These are phyloP conservation scores for Boloria euphrosyne DNA, from an alignment of 2,888 invertebrate genomes.

Conservation along the genomic window DNA sequence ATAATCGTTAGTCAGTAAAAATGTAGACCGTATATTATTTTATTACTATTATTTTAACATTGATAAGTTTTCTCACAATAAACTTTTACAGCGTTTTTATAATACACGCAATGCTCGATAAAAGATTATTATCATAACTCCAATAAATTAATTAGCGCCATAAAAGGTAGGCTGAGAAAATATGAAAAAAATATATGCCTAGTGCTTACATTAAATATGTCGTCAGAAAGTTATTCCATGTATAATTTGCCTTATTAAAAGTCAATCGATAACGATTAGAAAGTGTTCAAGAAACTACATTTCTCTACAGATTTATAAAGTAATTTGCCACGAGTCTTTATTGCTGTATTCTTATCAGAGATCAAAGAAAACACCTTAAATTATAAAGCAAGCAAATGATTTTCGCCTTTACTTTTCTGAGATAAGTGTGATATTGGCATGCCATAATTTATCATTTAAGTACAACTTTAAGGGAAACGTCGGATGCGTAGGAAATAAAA, in stretches of 20 bases:
- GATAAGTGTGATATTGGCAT: conserved; percentile 19
- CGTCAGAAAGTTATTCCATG: neutral
- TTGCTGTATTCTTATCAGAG: conserved; percentile 34
- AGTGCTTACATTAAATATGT: neutral
- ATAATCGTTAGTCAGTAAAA: too few relatives aligned
- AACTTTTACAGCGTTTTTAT: too few relatives aligned
- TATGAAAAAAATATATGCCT: neutral
- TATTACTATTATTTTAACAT: too few relatives aligned
- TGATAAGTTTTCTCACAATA: too few relatives aligned
- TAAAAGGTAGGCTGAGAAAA: neutral
- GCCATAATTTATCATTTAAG: neutral
- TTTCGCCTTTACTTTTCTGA: neutral
- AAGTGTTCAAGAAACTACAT: conserved; percentile 31
- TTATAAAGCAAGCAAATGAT: conserved; percentile 8
- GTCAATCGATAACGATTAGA: conserved; percentile 31
- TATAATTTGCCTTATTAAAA: conserved; percentile 22
- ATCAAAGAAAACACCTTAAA: conserved; percentile 26
- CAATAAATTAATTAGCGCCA: neutral
- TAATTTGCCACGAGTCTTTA: conserved; percentile 33
- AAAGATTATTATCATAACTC: neutral
- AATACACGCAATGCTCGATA: too few relatives aligned
- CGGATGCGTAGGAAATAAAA: conserved; percentile 50
- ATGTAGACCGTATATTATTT: too few relatives aligned
- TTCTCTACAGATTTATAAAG: conserved; percentile 31
- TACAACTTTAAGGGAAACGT: conserved; percentile 12